phyloP scores from a whole-genome alignment of 2,797 vertebrate species.

The Xerus rutilus region DNA sequence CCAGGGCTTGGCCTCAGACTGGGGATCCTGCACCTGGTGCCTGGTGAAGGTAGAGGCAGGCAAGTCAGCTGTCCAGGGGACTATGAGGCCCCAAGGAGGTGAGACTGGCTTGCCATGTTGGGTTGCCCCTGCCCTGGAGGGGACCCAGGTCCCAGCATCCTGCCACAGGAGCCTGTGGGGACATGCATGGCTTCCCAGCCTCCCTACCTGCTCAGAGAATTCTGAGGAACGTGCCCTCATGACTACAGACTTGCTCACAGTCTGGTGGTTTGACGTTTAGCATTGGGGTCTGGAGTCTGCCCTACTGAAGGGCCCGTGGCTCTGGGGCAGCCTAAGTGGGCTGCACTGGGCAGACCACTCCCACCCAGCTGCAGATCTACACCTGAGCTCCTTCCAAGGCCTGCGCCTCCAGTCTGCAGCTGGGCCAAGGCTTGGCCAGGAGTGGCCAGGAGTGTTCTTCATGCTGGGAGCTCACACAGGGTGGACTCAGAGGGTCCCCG shows the following conservation, averaged over 20 bases:
- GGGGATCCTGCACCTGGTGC: neutral
- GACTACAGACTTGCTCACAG: neutral
- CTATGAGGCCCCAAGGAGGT: too few species aligned
- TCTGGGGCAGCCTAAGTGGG: neutral
- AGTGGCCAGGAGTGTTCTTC: too few species aligned
- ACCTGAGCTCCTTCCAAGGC: too few species aligned
- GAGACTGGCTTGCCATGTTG: neutral
- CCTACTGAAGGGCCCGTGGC: too few species aligned
- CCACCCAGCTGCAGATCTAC: too few species aligned
- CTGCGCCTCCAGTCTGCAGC: too few species aligned
- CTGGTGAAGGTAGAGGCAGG: accelerated
- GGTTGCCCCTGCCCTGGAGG: too few species aligned
- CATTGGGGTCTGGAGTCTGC: neutral
- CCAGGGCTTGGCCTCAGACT: neutral
- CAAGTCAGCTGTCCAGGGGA: neutral
- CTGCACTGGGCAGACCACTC: neutral
- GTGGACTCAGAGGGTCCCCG: too few species aligned
- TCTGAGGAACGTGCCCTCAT: neutral
- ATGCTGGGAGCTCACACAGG: too few species aligned
- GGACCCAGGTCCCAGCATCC: neutral
- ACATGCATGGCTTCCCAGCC: neutral
- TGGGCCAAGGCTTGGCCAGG: too few species aligned
- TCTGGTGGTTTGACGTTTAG: too few species aligned
- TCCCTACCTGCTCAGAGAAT: neutral
- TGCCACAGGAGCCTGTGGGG: too few species aligned